Evolutionary conservation across 1,140 invertebrate species (phyloP), one percentile per base, ranked within the genome.

Genomic region (Asbolus verrucosus): DNA sequence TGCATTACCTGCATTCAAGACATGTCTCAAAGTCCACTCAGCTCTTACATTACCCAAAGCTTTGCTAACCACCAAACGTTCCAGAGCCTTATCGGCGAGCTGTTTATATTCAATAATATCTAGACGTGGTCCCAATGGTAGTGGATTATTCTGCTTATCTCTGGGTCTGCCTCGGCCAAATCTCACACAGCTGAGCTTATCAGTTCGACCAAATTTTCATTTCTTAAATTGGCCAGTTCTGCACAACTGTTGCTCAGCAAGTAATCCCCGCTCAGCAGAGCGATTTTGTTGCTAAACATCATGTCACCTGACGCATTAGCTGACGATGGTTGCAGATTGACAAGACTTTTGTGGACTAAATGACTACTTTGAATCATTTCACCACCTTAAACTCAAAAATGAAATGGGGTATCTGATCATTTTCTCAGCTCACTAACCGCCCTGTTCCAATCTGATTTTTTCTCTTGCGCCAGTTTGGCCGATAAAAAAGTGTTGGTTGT

Each of bases 321-420:
- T 9, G 24, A 15, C 1, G 24, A 15, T 2, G 85, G 82, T 76
- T 90, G 88, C 76, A 96, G 87, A 80, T 97, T 96, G 0, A 96
- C 91, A 21, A 82, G 59, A 72, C 92, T 93, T 84, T 96, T 96
- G 81, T 99, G 97, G 6, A 98, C 92, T 39, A 98, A 83, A 82
- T 97, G 94, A 63, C 95, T 95, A 6, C 95, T 98, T 41, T 97
- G 89, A 70, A 99, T 98, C 96, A 99, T 98, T 85, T 99, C 97
- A 0, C 88, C 94, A 97, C 62, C 94, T 83, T 18, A 98, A 81
- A 81, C 93, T 96, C 62, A 97, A 86, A 81, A 96, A 96, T 2
- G 94, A 96, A 0, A 94, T 96, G n/a, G 95, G 93, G 84, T 97
- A 97, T 0, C 95, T 95, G 27, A 98, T 95, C 67, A 98, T 92